These are phyloP conservation scores for Picathartes gymnocephalus DNA, from an alignment of 2,113 vertebrate genomes.

Conservation along the genomic window DNA sequence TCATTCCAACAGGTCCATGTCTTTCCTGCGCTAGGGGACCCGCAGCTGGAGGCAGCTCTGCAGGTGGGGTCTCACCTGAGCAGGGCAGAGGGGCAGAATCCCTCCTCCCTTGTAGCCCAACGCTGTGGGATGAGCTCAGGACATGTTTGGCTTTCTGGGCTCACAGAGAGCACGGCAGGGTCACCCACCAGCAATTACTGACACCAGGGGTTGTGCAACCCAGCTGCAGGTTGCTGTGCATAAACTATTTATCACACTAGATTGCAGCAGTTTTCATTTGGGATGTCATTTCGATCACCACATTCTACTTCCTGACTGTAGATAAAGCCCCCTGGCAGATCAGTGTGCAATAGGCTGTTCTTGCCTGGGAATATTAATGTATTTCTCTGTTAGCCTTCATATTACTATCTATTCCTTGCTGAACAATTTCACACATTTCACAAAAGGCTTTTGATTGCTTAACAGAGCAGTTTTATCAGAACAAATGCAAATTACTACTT, in stretches of 20 bases:
- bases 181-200: background rate
- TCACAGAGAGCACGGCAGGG: accelerated
- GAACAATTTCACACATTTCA: background rate
- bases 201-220: no score
- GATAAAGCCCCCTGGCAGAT: background rate
- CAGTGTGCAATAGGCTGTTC: background rate
- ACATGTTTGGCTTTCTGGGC: background rate
- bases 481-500: slow-evolving; percentile 8
- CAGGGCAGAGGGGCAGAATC: background rate
- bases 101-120: background rate
- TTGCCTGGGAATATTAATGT: background rate
- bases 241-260: background rate
- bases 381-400: background rate
- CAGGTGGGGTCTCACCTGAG: background rate
- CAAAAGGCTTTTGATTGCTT: background rate
- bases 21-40: background rate
- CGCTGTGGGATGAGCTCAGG: background rate
- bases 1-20: background rate
- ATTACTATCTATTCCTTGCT: background rate
- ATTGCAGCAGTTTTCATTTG: background rate
- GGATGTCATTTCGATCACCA: background rate
- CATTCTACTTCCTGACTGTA: background rate
- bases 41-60: background rate
- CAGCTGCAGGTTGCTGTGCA: background rate
- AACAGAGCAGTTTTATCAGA: background rate